A percentile compares a stretch with the other conserved stretches of the same genome.
Conservation (phyloP, 1,140 invertebrate genomes). For the Neodiprion fabricii region DNA sequence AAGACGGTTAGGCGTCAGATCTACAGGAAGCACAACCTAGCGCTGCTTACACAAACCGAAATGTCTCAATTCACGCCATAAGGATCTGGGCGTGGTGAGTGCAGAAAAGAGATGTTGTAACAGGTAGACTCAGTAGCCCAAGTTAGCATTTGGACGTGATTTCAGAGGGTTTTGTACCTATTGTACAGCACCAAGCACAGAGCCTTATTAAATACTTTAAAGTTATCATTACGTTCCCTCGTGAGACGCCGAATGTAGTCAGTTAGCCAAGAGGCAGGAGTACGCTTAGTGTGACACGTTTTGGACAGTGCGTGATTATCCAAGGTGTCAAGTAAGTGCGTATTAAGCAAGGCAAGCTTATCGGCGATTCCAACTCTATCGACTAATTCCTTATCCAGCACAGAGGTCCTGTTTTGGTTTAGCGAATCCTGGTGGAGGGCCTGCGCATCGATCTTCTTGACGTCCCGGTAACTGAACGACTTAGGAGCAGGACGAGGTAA, state of each 20-base stretch:
- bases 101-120: neutral
- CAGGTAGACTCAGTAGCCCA: neutral
- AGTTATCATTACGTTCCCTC: neutral
- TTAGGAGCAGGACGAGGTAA: neutral
- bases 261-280: neutral
- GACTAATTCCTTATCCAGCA: neutral
- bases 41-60: neutral
- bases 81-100: neutral
- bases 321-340: neutral
- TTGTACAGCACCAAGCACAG: neutral
- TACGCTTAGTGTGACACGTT: neutral
- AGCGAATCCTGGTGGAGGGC: neutral
- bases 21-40: neutral
- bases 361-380: neutral
- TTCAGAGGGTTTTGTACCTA: neutral
- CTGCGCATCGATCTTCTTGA: neutral
- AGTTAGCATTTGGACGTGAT: neutral
- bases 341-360: neutral
- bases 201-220: neutral
- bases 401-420: neutral
- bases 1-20: neutral
- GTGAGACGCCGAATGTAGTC: neutral
- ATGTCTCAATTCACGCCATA: neutral
- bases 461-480: neutral
- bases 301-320: neutral